Base-by-base conservation (phyloP, 2,113 vertebrate species). In the Rattus rattus region DNA sequence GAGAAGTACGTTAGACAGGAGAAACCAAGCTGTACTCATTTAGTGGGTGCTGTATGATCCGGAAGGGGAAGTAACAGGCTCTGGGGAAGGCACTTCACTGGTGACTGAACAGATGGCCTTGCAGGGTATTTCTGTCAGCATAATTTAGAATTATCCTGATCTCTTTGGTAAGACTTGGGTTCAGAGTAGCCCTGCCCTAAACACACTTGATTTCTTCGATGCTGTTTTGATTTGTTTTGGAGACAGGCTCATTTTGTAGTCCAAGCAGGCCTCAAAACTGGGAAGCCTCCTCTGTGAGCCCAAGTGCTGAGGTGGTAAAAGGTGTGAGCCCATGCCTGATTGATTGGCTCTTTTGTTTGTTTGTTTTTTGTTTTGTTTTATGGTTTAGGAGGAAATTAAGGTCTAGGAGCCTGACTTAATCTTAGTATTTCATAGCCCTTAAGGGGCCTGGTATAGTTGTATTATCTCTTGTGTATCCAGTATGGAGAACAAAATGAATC, bases 11-110 rank as follows among this genome's bases (percentile, higher is more conserved):
- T 36, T 65, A 70, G 47, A 33, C 30, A 87, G 33, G 36, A 81
- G 22, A 61, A 88, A 96, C 87, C 56, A 65, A 56, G 77, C 59
- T 76, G 65, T 85, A 47, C 91, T 52, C 79, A 80, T 95, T 94
- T 4, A 13, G 4, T 88, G 85, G 81, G 52, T 73, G 80, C 47
- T 47, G 79, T 86, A 86, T 56, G 80, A 24, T 65, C 33, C 22
- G 10, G 67, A 28, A 12, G n/a, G 47, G n/a, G 76, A 54, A 77
- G 11, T 88, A 20, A 17, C 84, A 65, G 81, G 84, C n/a, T 91
- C 4, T 26, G 2, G 28, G 33, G 43, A 91, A 49, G 22, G 49
- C 10, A 10, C 39, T 86, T 88, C 19, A 52, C 56, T 67, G 33
- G 84, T 28, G 65, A 81, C 0, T 76, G 56, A 81, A 54, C 88